phyloP scores from a whole-genome alignment of 1,140 invertebrate genomes.

The Eriocheir sinensis region DNA sequence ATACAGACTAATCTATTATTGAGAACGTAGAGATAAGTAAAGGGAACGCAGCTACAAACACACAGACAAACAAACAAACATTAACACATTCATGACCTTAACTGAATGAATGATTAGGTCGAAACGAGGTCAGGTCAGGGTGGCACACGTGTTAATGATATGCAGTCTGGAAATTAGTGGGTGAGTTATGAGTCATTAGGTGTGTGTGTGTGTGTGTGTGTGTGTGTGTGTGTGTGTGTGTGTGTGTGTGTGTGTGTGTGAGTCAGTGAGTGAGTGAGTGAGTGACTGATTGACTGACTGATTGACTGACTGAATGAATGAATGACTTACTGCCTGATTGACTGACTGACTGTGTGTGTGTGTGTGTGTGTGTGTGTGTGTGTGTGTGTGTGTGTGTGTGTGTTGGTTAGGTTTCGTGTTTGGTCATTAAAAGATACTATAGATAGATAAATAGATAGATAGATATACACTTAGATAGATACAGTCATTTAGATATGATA shows the following conservation, averaged over 20 bases:
- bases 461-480: neutral
- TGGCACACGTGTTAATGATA: no score
- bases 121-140: no score
- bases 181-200: neutral
- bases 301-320: no score
- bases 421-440: neutral
- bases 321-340: no score
- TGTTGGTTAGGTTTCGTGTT: no score
- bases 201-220: conserved; percentile 6
- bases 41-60: neutral
- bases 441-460: neutral
- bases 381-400: conserved; percentile 11
- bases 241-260: neutral
- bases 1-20: neutral
- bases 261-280: neutral
- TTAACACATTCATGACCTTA: no score
- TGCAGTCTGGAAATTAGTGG: neutral
- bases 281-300: no score
- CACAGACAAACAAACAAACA: neutral
- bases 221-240: neutral
- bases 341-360: neutral
- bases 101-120: no score
- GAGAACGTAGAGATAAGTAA: no score
- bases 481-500: neutral
- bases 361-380: neutral